A percentile compares a stretch with the other conserved stretches of the same genome.
phyloP scores from a whole-genome alignment of 2,888 invertebrate species.

The Merodon equestris region DNA sequence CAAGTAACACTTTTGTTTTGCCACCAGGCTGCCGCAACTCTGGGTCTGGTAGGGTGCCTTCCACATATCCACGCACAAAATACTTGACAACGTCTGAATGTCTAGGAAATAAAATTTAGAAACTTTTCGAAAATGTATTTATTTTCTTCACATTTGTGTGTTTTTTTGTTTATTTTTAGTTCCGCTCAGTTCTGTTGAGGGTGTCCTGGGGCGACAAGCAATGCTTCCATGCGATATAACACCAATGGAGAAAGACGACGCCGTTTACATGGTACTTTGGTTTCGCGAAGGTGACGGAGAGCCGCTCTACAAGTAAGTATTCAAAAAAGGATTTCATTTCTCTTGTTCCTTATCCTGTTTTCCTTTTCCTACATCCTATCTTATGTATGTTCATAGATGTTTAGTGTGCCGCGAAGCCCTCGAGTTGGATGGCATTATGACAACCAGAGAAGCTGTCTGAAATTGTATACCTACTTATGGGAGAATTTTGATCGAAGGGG shows the following conservation, averaged over 20 bases:
- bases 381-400: background rate
- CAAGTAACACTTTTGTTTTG: too few species aligned
- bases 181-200: conserved; percentile 89
- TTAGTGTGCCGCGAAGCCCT: background rate
- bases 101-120: conserved; percentile 13
- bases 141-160: conserved; percentile 17
- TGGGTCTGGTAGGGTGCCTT: too few species aligned
- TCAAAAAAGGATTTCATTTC: conserved; percentile 10
- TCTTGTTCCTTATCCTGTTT: background rate
- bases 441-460: conserved; percentile 8
- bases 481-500: conserved; percentile 49
- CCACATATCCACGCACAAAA: background rate
- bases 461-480: conserved; percentile 51
- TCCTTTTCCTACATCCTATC: background rate
- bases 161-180: conserved; percentile 80
- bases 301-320: conserved; percentile 89
- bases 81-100: background rate
- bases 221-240: conserved; percentile 92
- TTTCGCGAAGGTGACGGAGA: conserved; percentile 91
- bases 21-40: too few species aligned
- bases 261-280: conserved; percentile 93
- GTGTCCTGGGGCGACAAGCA: conserved; percentile 89
- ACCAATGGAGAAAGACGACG: conserved; percentile 87
- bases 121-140: conserved; percentile 35
- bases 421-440: background rate